Evolutionary conservation across 2,113 vertebrate species (phyloP), one percentile per base, ranked within the genome.

Genomic region (Nyctibius bracteatus): DNA sequence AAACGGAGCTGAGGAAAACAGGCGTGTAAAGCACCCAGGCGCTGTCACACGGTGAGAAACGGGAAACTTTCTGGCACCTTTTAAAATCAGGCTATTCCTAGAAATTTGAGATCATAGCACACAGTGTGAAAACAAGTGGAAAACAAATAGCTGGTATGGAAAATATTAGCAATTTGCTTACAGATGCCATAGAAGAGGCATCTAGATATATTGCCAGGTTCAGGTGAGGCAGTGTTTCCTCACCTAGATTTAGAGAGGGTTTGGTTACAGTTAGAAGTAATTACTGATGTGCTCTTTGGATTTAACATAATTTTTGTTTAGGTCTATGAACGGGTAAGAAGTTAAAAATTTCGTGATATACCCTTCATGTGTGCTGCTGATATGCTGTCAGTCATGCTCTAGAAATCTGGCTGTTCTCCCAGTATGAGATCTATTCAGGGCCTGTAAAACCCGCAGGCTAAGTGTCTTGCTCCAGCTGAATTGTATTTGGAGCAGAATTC

Each of bases 371-470:
- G 37, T 44, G 66, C 71, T 82, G 47, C 58, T 41, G 70, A 5
- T 21, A 5, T 2, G 33, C 66, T 72, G 41, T 6, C 77, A 44
- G 0, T 25, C 54, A 17, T 2, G 5, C 10, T 1, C 57, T 2
- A 1, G 16, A 15, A 20, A 37, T 1, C 49, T 23, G 46, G 7
- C 10, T 9, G 2, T 33, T 31, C 20, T 39, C 33, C 65, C 27
- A 5, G 3, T 1, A 2, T 0, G 12, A 54, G 47, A 8, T 1
- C 57, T 13, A 3, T 5, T 12, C 54, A 3, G 22, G 31, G 35
- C 15, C 68, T 12, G 14, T 2, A 15, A 12, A 22, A 8, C 27
- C 39, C 87, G 33, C 25, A 2, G 54, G 72, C 35, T 46, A 2
- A 35, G 17, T 3, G 10, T 13, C 51, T 8, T 46, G n/a, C 55